Conservation (phyloP, 2,888 invertebrate species). For the Apeira syringaria region DNA sequence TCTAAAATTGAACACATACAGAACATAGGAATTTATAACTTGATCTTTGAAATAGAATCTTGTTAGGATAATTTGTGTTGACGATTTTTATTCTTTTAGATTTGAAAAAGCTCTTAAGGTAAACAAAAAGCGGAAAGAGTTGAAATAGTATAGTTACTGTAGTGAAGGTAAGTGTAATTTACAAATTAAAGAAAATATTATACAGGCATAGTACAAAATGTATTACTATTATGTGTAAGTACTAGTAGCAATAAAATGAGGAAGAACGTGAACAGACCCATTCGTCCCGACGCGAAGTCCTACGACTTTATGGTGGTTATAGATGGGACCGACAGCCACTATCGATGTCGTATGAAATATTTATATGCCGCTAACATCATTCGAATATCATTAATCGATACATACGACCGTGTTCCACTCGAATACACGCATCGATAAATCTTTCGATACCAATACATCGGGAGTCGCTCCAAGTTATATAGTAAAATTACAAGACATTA, state of each 20-base stretch:
- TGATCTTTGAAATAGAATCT: no score
- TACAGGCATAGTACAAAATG: no score
- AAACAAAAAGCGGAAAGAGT: no score
- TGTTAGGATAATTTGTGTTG: no score
- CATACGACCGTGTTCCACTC: conserved; percentile 17
- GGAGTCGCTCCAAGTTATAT: conserved; percentile 8
- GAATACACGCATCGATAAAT: conserved; percentile 31
- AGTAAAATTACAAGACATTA: conserved; percentile 1
- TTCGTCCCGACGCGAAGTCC: conserved; percentile 40
- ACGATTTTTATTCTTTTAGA: no score
- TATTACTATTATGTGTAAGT: no score
- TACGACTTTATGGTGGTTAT: conserved; percentile 60
- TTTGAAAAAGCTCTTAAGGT: no score
- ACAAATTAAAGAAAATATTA: no score
- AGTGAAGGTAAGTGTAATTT: no score
- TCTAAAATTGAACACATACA: no score
- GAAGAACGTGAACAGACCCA: conserved; percentile 44
- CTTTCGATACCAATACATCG: conserved; percentile 13
- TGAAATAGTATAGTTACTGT: no score
- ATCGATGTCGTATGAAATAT: conserved; percentile 66
- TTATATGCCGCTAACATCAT: conserved; percentile 60
- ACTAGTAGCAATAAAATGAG: conserved; percentile 28
- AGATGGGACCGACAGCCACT: conserved; percentile 63
- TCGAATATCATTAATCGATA: conserved; percentile 56
- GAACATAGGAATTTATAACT: no score